phyloP scores from a whole-genome alignment of 2,888 invertebrate species.

The Lottia scabra region DNA sequence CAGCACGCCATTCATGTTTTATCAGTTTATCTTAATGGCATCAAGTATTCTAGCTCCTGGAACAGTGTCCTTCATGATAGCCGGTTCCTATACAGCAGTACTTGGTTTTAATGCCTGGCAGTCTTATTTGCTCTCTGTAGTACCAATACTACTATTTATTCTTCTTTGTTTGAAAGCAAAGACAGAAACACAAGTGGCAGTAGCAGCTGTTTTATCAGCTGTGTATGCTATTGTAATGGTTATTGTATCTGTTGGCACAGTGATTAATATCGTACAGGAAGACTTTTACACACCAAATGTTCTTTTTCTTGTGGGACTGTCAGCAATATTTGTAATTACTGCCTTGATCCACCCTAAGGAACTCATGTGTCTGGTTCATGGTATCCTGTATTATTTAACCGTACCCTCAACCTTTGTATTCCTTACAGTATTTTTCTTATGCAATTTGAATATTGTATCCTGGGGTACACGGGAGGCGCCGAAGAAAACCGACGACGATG shows the following conservation, averaged over 20 bases:
- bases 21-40: conserved; percentile 49
- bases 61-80: conserved; percentile 76
- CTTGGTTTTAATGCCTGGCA: conserved; percentile 97
- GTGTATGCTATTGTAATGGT: conserved; percentile 98
- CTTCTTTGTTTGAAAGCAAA: conserved; percentile 92
- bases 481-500: conserved; percentile 50
- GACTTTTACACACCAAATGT: conserved; percentile 71
- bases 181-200: conserved; percentile 84
- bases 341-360: conserved; percentile 96
- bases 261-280: conserved; percentile 95
- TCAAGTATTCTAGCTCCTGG: conserved; percentile 50
- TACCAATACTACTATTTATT: conserved; percentile 92
- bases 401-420: conserved; percentile 96
- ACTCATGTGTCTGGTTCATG: conserved; percentile 73
- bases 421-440: conserved; percentile 89
- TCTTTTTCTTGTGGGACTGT: conserved; percentile 65
- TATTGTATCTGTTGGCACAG: conserved; percentile 98
- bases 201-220: conserved; percentile 74
- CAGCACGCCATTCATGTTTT: conserved; percentile 50
- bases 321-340: conserved; percentile 96
- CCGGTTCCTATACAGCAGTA: conserved; percentile 97
- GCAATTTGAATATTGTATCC: conserved; percentile 91
- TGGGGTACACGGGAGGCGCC: conserved; percentile 91
- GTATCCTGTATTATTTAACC: conserved; percentile 85
- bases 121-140: conserved; percentile 92